Evolutionary conservation across 2,113 vertebrate genomes (phyloP).

Genomic region (Mormyrus iriodes): DNA sequence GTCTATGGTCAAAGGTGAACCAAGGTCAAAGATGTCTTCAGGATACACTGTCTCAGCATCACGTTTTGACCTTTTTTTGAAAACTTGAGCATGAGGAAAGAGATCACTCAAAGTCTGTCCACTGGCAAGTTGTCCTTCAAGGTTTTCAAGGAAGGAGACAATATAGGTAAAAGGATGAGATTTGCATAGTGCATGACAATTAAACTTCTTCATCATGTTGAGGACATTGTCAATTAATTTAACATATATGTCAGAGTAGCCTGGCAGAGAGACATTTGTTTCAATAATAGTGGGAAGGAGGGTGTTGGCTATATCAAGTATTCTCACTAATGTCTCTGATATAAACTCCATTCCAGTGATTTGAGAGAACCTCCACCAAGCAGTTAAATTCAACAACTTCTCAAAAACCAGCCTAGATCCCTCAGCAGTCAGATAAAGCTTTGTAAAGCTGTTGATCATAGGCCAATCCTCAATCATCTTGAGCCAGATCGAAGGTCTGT

Average conservation of each 20-base stretch:
- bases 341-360: constrained; percentile 48
- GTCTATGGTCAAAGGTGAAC: too few relatives aligned
- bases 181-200: constrained; percentile 11
- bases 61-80: not conserved
- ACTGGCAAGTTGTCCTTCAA: constrained; percentile 6
- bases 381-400: constrained; percentile 35
- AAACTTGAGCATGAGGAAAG: not conserved
- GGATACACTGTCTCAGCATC: constrained; percentile 38
- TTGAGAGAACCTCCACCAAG: constrained; percentile 45
- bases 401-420: constrained; percentile 31
- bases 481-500: constrained; percentile 34
- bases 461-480: constrained; percentile 42
- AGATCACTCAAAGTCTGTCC: constrained; percentile 6
- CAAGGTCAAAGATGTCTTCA: constrained; percentile 55
- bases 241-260: constrained; percentile 29
- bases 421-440: constrained; percentile 38
- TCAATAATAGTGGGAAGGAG: constrained; percentile 31
- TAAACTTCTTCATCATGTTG: constrained; percentile 42
- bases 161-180: constrained; percentile 22
- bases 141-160: constrained; percentile 1
- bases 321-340: constrained; percentile 38
- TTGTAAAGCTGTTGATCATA: constrained; percentile 38
- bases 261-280: constrained; percentile 21
- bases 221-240: constrained; percentile 41
- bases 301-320: constrained; percentile 35